A percentile compares a stretch with the other conserved stretches of the same genome.
These are phyloP conservation scores for Musca domestica DNA, from an alignment of 1,140 invertebrate genomes.

Conservation along the genomic window DNA sequence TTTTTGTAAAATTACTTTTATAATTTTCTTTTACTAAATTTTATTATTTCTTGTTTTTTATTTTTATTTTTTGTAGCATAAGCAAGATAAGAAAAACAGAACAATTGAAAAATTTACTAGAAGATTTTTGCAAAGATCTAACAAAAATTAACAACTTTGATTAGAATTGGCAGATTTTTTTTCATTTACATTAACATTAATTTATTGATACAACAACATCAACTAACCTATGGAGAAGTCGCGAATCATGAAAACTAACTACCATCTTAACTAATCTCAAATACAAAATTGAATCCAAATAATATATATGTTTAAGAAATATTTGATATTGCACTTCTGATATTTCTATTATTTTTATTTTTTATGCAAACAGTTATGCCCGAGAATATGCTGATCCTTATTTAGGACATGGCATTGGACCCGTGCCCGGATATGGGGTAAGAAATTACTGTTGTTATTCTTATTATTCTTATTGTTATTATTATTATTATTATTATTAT, in stretches of 20 bases:
- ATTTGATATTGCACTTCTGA: background rate
- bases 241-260: background rate
- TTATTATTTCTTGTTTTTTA: conserved; percentile 15
- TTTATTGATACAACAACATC: background rate
- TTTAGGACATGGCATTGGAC: conserved; percentile 92
- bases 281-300: background rate
- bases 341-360: background rate
- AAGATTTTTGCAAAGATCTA: conserved; percentile 37
- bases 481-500: too few relatives aligned
- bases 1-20: conserved; percentile 22
- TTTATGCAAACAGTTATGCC: conserved; percentile 66
- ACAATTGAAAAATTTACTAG: conserved; percentile 35
- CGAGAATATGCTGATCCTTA: conserved; percentile 92
- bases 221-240: too few relatives aligned
- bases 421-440: conserved; percentile 94
- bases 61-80: conserved; percentile 30
- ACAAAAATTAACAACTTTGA: conserved; percentile 40
- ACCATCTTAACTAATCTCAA: background rate
- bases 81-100: conserved; percentile 25
- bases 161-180: background rate
- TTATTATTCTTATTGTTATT: too few relatives aligned
- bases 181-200: too few relatives aligned
- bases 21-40: conserved; percentile 23
- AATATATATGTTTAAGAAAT: too few relatives aligned
- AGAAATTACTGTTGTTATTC: conserved; percentile 44